Conservation (phyloP, 1,140 invertebrate species). For the Lycorma delicatula region DNA sequence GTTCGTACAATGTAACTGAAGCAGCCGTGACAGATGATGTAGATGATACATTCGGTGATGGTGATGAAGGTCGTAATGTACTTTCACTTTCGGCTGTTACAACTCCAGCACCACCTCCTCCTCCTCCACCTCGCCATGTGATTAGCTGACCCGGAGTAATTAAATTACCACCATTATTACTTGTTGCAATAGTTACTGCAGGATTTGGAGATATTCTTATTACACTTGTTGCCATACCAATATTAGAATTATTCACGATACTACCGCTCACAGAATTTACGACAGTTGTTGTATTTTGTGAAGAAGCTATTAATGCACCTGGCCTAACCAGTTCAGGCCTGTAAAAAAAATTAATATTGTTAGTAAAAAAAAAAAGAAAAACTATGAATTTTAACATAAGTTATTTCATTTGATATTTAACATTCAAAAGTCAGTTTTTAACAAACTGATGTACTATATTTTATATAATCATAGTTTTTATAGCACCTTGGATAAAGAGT, state of each 20-base stretch:
- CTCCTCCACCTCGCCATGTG: too few species aligned
- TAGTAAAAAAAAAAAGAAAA: neutral
- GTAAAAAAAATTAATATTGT: slow-evolving; percentile 7
- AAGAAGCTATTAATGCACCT: slow-evolving; percentile 28
- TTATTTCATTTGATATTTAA: too few species aligned
- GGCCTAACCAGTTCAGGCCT: slow-evolving; percentile 50
- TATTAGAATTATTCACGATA: slow-evolving; percentile 1
- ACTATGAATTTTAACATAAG: neutral
- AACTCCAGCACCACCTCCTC: too few species aligned
- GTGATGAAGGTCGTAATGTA: slow-evolving; percentile 30
- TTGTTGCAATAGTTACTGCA: slow-evolving; percentile 9
- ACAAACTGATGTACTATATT: too few species aligned
- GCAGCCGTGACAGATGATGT: too few species aligned
- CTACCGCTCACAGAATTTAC: neutral
- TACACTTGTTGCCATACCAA: slow-evolving; percentile 52
- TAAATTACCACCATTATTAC: slow-evolving; percentile 29
- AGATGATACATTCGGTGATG: slow-evolving; percentile 9
- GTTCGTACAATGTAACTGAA: too few species aligned
- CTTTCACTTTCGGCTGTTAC: too few species aligned
- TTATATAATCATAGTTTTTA: too few species aligned
- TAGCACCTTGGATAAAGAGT: too few species aligned
- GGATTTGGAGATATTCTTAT: slow-evolving; percentile 66
- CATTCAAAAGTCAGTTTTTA: too few species aligned
- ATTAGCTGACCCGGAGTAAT: too few species aligned
- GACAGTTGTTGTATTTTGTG: slow-evolving; percentile 32